Evolutionary conservation across 2,888 invertebrate species (phyloP).

Genomic region (Vesta saturnalis): DNA sequence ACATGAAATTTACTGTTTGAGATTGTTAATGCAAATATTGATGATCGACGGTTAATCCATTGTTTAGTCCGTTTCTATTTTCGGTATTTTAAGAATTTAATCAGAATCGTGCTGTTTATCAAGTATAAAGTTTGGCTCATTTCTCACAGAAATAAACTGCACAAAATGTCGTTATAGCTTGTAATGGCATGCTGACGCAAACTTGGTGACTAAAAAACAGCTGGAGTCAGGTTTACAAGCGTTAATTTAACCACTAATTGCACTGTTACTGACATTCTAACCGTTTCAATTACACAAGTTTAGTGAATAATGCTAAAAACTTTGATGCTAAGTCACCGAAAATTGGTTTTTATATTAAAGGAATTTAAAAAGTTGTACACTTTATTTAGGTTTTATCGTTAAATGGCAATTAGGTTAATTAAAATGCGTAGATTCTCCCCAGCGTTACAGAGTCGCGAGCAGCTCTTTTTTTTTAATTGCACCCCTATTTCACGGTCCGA

Average conservation of each 20-base stretch:
- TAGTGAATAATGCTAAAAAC: constrained; percentile 54
- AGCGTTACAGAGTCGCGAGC: constrained; percentile 10
- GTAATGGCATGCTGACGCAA: constrained; percentile 36
- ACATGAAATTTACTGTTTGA: constrained; percentile 26
- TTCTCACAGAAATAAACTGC: constrained; percentile 18
- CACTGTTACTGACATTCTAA: constrained; percentile 52
- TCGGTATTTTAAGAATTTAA: background rate
- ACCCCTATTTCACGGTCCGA: constrained; percentile 26
- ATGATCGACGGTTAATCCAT: background rate
- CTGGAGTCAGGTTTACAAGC: constrained; percentile 50
- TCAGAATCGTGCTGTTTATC: constrained; percentile 4
- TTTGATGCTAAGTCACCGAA: constrained; percentile 40
- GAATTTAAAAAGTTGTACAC: constrained; percentile 17
- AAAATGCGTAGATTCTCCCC: constrained; percentile 21
- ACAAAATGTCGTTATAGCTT: constrained; percentile 21
- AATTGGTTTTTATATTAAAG: constrained; percentile 20
- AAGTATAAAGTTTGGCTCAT: too few species aligned
- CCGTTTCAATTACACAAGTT: constrained; percentile 56
- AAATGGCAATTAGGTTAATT: constrained; percentile 28
- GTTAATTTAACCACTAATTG: constrained; percentile 56
- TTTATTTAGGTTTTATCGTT: constrained; percentile 20
- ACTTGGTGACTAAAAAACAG: constrained; percentile 39
- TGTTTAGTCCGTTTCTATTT: constrained; percentile 3
- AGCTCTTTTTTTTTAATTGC: constrained; percentile 28
- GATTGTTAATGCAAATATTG: background rate